Percentiles rank a stretch among this genome's conserved stretches.
These are phyloP conservation scores for Holotrichia oblita DNA, from an alignment of 1,140 invertebrate species.

Conservation along the genomic window DNA sequence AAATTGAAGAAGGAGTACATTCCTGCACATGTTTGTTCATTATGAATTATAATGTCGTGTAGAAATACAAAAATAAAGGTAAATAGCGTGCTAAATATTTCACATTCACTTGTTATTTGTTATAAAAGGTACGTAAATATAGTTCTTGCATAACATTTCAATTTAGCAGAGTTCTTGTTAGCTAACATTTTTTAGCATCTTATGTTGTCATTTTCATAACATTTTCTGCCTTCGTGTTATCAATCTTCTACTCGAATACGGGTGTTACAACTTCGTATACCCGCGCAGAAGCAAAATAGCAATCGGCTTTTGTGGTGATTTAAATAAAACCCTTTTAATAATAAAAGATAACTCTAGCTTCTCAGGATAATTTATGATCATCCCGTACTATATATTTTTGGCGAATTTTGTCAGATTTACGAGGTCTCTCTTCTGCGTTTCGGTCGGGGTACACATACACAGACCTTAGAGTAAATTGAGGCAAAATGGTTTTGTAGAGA, in stretches of 20 bases:
- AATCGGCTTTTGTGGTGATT: constrained; percentile 15
- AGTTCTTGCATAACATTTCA: no score
- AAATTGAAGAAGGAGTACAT: no score
- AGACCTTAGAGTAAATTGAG: neutral
- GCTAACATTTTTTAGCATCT: constrained; percentile 5
- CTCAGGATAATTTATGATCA: constrained; percentile 30
- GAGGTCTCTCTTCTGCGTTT: neutral
- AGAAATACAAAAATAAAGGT: no score
- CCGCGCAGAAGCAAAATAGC: neutral
- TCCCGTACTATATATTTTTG: constrained; percentile 18
- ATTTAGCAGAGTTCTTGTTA: neutral
- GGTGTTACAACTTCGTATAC: neutral
- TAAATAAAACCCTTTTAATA: constrained; percentile 37
- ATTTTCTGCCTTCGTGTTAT: neutral
- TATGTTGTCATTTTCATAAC: neutral
- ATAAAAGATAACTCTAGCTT: constrained; percentile 32
- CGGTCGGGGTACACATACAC: neutral
- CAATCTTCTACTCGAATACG: neutral
- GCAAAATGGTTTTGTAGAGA: neutral
- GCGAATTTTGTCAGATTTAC: constrained; percentile 36
- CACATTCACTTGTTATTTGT: no score
- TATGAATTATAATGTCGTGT: no score
- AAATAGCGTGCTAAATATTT: no score
- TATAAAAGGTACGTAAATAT: no score
- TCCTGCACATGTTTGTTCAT: no score